phyloP scores from a whole-genome alignment of 1,140 invertebrate genomes.

The Theocolax elegans region DNA sequence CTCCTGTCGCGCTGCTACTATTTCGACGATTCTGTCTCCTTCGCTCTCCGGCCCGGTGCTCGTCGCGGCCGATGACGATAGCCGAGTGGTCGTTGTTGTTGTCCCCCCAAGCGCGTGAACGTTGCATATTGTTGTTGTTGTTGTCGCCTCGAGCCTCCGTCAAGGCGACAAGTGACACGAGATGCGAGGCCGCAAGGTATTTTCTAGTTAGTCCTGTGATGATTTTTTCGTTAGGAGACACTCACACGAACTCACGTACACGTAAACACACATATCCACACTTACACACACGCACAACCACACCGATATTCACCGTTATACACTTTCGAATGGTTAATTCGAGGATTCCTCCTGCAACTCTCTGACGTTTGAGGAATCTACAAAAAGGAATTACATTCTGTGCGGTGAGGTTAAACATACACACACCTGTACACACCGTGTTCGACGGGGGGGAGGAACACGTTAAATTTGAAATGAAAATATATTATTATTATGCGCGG shows the following conservation, averaged over 20 bases:
- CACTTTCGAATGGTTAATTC: too few species aligned
- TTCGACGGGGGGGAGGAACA: slow-evolving; percentile 58
- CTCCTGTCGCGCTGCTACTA: slow-evolving; percentile 14
- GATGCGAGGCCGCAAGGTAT: slow-evolving; percentile 54
- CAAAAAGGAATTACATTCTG: too few species aligned
- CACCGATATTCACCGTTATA: too few species aligned
- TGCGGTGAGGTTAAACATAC: too few species aligned
- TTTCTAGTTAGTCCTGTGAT: slow-evolving; percentile 68
- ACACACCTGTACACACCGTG: slow-evolving; percentile 51
- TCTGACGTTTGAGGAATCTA: too few species aligned
- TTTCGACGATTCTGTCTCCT: not conserved
- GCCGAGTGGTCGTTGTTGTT: slow-evolving; percentile 32
- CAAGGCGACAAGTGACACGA: slow-evolving; percentile 34
- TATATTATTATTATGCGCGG: slow-evolving; percentile 28
- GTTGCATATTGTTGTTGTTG: slow-evolving; percentile 32
- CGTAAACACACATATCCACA: not conserved
- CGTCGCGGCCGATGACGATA: slow-evolving; percentile 12
- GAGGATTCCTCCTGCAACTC: too few species aligned
- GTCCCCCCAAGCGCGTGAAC: slow-evolving; percentile 22
- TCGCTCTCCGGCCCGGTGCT: not conserved
- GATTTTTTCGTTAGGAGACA: slow-evolving; percentile 58
- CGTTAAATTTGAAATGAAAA: slow-evolving; percentile 52
- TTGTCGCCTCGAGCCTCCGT: not conserved
- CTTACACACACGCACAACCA: not conserved
- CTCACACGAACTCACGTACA: not conserved